phyloP scores from a whole-genome alignment of 2,888 invertebrate species.

The Ophonus ardosiacus region DNA sequence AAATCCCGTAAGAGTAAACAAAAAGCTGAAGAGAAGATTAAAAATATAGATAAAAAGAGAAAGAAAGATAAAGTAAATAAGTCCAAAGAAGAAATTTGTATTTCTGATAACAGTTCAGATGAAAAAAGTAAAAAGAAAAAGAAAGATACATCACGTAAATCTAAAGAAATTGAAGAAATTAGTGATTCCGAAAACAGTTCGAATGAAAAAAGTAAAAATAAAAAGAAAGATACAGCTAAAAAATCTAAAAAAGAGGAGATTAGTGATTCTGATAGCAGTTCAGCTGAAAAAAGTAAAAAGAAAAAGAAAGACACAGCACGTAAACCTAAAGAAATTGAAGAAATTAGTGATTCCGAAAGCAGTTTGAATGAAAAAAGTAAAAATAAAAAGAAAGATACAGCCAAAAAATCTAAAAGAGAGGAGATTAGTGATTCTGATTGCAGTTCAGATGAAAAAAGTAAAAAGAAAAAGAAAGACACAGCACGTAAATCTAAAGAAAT shows the following conservation, averaged over 20 bases:
- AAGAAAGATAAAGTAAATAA: slow-evolving; percentile 1
- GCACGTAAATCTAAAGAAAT: no score
- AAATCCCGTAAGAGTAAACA: not conserved
- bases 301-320: no score
- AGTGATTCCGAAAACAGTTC: not conserved
- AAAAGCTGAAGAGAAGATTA: slow-evolving; percentile 59
- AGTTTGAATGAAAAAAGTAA: slow-evolving; percentile 9
- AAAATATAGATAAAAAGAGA: slow-evolving; percentile 58
- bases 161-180: not conserved
- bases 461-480: not conserved
- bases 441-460: not conserved
- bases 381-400: slow-evolving; percentile 27
- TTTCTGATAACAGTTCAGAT: slow-evolving; percentile 36
- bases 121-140: slow-evolving; percentile 8
- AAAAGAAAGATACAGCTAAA: slow-evolving; percentile 7
- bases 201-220: slow-evolving; percentile 3
- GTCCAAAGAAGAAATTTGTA: slow-evolving; percentile 3
- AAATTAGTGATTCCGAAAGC: not conserved
- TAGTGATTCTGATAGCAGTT: slow-evolving; percentile 41
- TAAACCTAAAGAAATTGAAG: not conserved
- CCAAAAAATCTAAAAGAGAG: not conserved
- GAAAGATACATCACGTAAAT: not conserved
- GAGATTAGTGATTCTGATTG: slow-evolving; percentile 48
- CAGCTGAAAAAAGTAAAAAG: not conserved
- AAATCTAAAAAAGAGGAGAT: slow-evolving; percentile 22